Percentiles rank a stretch among this genome's conserved stretches.
phyloP scores from a whole-genome alignment of 2,797 vertebrate genomes.

The Ctenochaetus hawaiiensis region DNA sequence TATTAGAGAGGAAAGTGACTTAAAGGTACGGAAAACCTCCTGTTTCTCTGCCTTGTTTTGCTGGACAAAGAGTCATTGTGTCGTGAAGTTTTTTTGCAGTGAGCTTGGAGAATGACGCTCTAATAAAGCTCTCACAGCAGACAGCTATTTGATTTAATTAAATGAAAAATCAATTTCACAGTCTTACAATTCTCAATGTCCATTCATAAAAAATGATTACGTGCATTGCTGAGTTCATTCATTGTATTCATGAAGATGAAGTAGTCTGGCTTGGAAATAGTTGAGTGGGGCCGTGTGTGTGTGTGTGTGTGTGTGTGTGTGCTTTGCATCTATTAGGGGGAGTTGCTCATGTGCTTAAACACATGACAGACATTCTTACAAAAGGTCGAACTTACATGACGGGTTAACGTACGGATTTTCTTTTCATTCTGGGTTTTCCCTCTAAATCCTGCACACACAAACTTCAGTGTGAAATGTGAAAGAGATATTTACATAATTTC shows the following conservation, averaged over 20 bases:
- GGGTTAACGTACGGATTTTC: slow-evolving; percentile 34
- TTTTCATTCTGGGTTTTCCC: background rate
- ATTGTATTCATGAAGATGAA: slow-evolving; percentile 54
- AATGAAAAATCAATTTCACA: slow-evolving; percentile 54
- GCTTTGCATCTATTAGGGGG: slow-evolving; percentile 20
- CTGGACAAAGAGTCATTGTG: slow-evolving; percentile 58
- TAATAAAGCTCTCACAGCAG: slow-evolving; percentile 39
- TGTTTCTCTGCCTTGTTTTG: slow-evolving; percentile 46
- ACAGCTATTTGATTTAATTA: slow-evolving; percentile 45
- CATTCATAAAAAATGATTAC: slow-evolving; percentile 63
- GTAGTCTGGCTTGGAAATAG: slow-evolving; percentile 23
- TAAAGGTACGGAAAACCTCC: slow-evolving; percentile 53
- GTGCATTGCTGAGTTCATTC: slow-evolving; percentile 36
- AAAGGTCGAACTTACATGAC: slow-evolving; percentile 40
- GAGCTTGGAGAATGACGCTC: slow-evolving; percentile 19
- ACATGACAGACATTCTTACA: slow-evolving; percentile 54
- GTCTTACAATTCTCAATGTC: slow-evolving; percentile 43
- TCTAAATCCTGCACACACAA: slow-evolving; percentile 7
- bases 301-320: slow-evolving; percentile 14
- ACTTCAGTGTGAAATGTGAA: slow-evolving; percentile 13
- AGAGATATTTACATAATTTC: slow-evolving; percentile 24
- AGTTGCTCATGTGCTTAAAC: slow-evolving; percentile 42
- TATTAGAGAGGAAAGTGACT: slow-evolving; percentile 52
- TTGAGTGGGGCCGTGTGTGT: background rate
- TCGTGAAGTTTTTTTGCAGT: slow-evolving; percentile 32